Percentiles rank a stretch among this genome's conserved stretches.
phyloP scores from a whole-genome alignment of 2,888 invertebrate genomes.

The Acrocyrtus sp. region DNA sequence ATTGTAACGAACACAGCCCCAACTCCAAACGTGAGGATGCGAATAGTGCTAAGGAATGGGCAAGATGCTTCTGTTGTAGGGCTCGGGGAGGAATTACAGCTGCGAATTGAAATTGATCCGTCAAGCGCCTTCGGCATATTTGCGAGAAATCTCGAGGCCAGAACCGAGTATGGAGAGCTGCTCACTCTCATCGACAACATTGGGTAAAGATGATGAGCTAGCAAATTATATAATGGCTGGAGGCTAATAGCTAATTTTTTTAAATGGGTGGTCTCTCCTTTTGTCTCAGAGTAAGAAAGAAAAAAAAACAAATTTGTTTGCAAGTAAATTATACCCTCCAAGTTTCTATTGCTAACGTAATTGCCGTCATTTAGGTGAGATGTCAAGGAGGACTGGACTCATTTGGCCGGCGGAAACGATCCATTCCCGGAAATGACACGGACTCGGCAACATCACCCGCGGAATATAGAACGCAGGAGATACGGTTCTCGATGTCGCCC shows the following conservation, averaged over 20 bases:
- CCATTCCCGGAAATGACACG: constrained; percentile 54
- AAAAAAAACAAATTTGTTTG: no score
- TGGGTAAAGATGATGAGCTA: constrained; percentile 65
- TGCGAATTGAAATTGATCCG: constrained; percentile 67
- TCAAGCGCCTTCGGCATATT: constrained; percentile 68
- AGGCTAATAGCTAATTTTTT: no score
- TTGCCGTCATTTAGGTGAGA: constrained; percentile 65
- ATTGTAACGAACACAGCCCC: constrained; percentile 68
- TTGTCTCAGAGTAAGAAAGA: no score
- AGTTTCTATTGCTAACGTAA: no score
- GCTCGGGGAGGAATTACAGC: constrained; percentile 67
- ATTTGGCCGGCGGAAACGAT: constrained; percentile 64
- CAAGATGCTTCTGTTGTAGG: constrained; percentile 67
- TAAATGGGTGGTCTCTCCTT: no score
- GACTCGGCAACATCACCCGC: constrained; percentile 44
- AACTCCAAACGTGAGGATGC: constrained; percentile 67
- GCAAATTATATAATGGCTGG: no score
- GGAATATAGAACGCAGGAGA: constrained; percentile 46
- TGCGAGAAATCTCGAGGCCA: constrained; percentile 67
- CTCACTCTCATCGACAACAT: constrained; percentile 67
- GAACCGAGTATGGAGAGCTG: constrained; percentile 68
- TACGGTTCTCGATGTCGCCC: constrained; percentile 56
- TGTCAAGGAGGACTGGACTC: constrained; percentile 66
- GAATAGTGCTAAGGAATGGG: constrained; percentile 66
- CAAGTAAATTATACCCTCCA: no score